Percentiles rank a stretch among this genome's conserved stretches.
Evolutionary conservation across 2,113 vertebrate genomes (phyloP).

Genomic region (Pardalotus punctatus): DNA sequence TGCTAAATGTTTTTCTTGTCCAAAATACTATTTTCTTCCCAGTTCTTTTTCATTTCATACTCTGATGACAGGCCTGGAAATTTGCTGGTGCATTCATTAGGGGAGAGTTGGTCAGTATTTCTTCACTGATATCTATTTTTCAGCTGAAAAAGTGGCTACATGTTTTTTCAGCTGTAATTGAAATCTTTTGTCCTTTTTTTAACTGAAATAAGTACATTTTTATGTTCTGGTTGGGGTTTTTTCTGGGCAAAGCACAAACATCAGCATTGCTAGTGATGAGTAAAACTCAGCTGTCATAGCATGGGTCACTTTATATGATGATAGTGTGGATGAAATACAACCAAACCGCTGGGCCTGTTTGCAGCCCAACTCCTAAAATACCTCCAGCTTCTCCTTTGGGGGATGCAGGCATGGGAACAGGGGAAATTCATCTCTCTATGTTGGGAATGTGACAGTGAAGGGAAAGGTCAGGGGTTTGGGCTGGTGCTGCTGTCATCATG

Average conservation of each 20-base stretch:
- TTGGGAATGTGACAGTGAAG: background rate
- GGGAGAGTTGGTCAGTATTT: background rate
- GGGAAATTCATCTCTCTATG: background rate
- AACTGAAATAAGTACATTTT: background rate
- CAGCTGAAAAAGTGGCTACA: background rate
- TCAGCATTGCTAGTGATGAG: background rate
- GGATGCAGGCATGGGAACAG: background rate
- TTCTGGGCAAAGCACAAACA: background rate
- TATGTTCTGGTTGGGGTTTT: background rate
- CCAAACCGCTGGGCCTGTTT: background rate
- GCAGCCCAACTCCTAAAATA: background rate
- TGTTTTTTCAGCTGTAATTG: background rate
- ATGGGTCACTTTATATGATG: background rate
- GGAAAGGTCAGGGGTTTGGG: background rate
- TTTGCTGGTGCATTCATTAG: background rate
- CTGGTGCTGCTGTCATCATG: background rate
- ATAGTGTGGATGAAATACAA: background rate
- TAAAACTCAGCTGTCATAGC: background rate
- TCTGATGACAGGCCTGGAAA: background rate
- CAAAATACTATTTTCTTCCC: constrained; percentile 1
- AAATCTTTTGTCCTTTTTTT: background rate
- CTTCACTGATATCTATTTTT: background rate
- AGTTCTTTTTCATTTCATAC: background rate
- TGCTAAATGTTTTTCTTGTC: background rate
- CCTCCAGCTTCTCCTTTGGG: background rate